Base-by-base conservation (phyloP, 2,888 invertebrate genomes). In the Fissipunctia ypsillon region DNA sequence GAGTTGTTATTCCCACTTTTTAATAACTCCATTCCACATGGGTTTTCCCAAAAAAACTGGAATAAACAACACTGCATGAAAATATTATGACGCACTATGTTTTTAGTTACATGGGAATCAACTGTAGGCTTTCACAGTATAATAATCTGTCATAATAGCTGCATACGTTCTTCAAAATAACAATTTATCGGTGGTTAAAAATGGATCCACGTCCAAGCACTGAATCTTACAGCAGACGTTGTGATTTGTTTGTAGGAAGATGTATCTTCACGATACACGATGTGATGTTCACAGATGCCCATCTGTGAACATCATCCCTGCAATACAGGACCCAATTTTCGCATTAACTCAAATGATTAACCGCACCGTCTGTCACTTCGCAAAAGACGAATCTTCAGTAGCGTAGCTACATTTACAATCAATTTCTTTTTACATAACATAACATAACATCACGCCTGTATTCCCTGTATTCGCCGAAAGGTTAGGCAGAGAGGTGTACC, bases 71-170 rank as follows among this genome's bases (percentile, higher is more conserved):
- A 25, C 22, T 50, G 12, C 4, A 76, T 60, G 38, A 25, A 48
- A 57, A 65, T 57, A 57, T 65, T 76, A 22, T 22, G 7, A 63
- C 50, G 64, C 25, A 35, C 5, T 14, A 19, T 43, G 12, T 48
- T 64, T 68, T 25, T 38, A 38, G 4, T 57, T 57, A 57, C 31
- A n/a, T n/a, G n/a, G n/a, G n/a, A n/a, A n/a, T n/a, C n/a, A n/a
- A n/a, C n/a, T n/a, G n/a, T n/a, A n/a, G n/a, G n/a, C n/a, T n/a
- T n/a, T n/a, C n/a, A n/a, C n/a, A n/a, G n/a, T n/a, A n/a, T n/a
- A n/a, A n/a, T n/a, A n/a, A n/a, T n/a, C n/a, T n/a, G n/a, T n/a
- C n/a, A n/a, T n/a, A n/a, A n/a, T n/a, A n/a, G n/a, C n/a, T n/a
- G n/a, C n/a, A 19, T 12, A 31, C 31, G 31, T 22, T 31, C 22